Evolutionary conservation across 2,888 invertebrate genomes (phyloP).

Genomic region (Meteorus cinctellus): DNA sequence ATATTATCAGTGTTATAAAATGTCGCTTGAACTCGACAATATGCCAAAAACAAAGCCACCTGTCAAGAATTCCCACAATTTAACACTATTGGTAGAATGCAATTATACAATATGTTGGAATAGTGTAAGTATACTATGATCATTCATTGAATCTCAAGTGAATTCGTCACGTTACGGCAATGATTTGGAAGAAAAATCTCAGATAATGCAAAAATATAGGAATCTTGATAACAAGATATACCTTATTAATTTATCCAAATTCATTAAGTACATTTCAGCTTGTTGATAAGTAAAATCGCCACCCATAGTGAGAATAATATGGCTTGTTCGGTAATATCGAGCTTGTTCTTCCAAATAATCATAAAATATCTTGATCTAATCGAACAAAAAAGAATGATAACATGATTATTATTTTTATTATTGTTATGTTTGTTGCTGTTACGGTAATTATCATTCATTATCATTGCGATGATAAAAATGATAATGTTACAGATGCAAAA

Average conservation of each 20-base stretch:
- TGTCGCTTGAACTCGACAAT: conserved; percentile 75
- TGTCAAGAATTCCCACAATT: conserved; percentile 62
- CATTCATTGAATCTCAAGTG: conserved; percentile 49
- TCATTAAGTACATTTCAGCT: conserved; percentile 86
- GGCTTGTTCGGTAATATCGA: conserved; percentile 79
- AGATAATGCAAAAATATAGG: conserved; percentile 18
- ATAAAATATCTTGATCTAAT: conserved; percentile 72
- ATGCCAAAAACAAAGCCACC: conserved; percentile 78
- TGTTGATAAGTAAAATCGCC: conserved; percentile 92
- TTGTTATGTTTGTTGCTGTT: too few species aligned
- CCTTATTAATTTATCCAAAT: conserved; percentile 90
- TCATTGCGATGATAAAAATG: background rate
- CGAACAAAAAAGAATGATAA: conserved; percentile 22
- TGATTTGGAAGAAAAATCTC: conserved; percentile 1
- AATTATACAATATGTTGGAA: too few species aligned
- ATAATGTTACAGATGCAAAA: background rate
- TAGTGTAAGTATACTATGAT: background rate
- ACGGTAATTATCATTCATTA: too few species aligned
- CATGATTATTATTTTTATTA: background rate
- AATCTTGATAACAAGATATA: conserved; percentile 60
- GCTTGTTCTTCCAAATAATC: conserved; percentile 77
- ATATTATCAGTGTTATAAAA: conserved; percentile 82
- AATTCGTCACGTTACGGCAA: conserved; percentile 33
- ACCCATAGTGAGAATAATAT: conserved; percentile 91
- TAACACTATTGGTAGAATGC: background rate